Evolutionary conservation across 2,113 vertebrate species (phyloP), one percentile per base, ranked within the genome.

Genomic region (Salvelinus alpinus): DNA sequence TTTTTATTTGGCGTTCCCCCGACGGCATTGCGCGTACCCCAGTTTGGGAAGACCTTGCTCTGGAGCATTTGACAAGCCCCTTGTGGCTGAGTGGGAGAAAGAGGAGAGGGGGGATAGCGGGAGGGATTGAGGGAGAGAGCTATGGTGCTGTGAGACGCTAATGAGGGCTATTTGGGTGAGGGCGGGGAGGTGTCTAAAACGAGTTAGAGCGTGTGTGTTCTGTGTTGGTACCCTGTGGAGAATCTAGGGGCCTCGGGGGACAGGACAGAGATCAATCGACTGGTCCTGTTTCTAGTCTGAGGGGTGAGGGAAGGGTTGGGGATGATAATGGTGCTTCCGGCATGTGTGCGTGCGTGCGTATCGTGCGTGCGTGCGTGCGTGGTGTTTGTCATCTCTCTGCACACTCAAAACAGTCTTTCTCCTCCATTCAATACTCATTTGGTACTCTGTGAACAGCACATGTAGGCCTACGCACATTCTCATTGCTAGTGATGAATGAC

Each of bases 21-120:
- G 31, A 34, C 31, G 31, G 31, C 31, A 34, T 34, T 34, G 34
- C 6, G 6, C 6, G 34, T 34, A 8, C 34, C 34, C 34, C 6
- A 34, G 34, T 8, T 34, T 34, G 34, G 34, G 34, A 34, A 34
- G 5, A 34, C 34, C 34, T 34, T 34, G 34, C 6, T 25, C 68
- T 47, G 71, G 24, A 77, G 83, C 76, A 66, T 85, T 70, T 81
- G 76, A 70, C 71, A 80, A 25, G 75, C 67, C 72, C 48, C 70
- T 84, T 69, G 66, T 80, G 82, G 74, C 44, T 22, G 48, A 44
- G 3, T n/a, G n/a, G 14, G 59, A 22, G 59, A 22, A 5, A 34
- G 13, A 29, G 67, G 7, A 20, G 31, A n/a, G 68, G 68, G 44
- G 67, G 68, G 38, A 47, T 11, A 44, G 9, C 9, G 0, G 38